Percentiles rank a stretch among this genome's conserved stretches.
Conservation (phyloP, 2,797 vertebrate genomes). For the Anabas testudineus region DNA sequence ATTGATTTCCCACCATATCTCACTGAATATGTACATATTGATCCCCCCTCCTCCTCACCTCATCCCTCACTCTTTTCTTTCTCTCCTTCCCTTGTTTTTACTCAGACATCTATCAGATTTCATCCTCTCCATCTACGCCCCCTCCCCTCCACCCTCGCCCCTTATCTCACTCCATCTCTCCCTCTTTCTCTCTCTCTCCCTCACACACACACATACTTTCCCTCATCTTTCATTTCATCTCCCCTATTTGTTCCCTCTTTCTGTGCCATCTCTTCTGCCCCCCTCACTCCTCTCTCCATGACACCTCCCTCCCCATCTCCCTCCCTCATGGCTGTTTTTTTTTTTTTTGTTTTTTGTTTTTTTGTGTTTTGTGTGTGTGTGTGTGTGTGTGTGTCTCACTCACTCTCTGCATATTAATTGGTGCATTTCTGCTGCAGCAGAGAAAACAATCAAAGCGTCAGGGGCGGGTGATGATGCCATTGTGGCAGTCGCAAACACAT, state of each 20-base stretch:
- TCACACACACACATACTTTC: constrained; percentile 54
- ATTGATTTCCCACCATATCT: constrained; percentile 82
- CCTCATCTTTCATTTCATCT: constrained; percentile 81
- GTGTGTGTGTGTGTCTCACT: constrained; percentile 84
- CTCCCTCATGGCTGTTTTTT: constrained; percentile 79
- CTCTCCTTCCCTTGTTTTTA: constrained; percentile 64
- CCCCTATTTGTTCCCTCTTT: constrained; percentile 67
- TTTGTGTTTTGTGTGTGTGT: constrained; percentile 47
- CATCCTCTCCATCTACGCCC: constrained; percentile 56
- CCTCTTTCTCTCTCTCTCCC: constrained; percentile 36
- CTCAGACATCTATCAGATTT: constrained; percentile 80
- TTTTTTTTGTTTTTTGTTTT: constrained; percentile 57
- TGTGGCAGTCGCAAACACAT: constrained; percentile 81
- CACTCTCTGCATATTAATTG: constrained; percentile 91
- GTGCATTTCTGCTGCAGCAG: constrained; percentile 88
- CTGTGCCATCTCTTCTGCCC: constrained; percentile 73
- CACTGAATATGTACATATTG: constrained; percentile 85
- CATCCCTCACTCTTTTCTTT: constrained; percentile 66
- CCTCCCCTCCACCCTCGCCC: constrained; percentile 37
- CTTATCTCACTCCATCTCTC: constrained; percentile 60
- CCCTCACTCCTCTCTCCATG: constrained; percentile 54
- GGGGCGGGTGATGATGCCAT: constrained; percentile 87
- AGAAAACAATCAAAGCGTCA: constrained; percentile 89
- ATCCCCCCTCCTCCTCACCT: constrained; percentile 60
- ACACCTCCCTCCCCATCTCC: constrained; percentile 62